phyloP scores from a whole-genome alignment of 1,140 invertebrate genomes.

The Sycobia sp. region DNA sequence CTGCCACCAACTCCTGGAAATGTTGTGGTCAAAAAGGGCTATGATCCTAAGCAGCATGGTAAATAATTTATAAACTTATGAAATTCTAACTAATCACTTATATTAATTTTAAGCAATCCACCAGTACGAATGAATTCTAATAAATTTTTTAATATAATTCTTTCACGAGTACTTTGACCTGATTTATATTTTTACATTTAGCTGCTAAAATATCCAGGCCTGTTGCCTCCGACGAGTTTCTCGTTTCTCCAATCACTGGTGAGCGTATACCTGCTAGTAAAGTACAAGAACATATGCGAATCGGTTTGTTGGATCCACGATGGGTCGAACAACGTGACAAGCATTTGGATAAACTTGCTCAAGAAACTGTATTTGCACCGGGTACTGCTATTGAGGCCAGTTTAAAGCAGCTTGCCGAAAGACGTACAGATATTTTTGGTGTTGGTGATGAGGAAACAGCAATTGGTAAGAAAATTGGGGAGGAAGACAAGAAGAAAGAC shows the following conservation, averaged over 20 bases:
- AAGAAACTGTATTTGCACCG: slow-evolving; percentile 85
- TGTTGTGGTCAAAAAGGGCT: slow-evolving; percentile 94
- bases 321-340: slow-evolving; percentile 97
- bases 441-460: slow-evolving; percentile 97
- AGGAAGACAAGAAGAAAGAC: slow-evolving; percentile 87
- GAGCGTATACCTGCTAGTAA: slow-evolving; percentile 96
- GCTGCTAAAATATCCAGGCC: slow-evolving; percentile 66
- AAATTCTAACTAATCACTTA: background rate
- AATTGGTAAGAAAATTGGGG: slow-evolving; percentile 98
- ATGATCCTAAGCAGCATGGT: slow-evolving; percentile 88
- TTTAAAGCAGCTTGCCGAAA: slow-evolving; percentile 93
- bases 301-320: slow-evolving; percentile 94
- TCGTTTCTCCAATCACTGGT: slow-evolving; percentile 97
- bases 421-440: slow-evolving; percentile 99
- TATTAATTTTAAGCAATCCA: background rate
- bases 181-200: slow-evolving; percentile 26
- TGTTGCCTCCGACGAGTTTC: slow-evolving; percentile 80
- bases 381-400: slow-evolving; percentile 93
- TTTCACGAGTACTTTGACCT: no score
- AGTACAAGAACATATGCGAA: slow-evolving; percentile 97
- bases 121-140: background rate
- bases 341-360: slow-evolving; percentile 82
- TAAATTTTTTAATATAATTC: background rate
- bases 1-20: slow-evolving; percentile 89
- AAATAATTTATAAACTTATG: slow-evolving; percentile 31